Evolutionary conservation across 2,113 vertebrate genomes (phyloP), one percentile per base, ranked within the genome.

Genomic region (Campylomormyrus tamandua): DNA sequence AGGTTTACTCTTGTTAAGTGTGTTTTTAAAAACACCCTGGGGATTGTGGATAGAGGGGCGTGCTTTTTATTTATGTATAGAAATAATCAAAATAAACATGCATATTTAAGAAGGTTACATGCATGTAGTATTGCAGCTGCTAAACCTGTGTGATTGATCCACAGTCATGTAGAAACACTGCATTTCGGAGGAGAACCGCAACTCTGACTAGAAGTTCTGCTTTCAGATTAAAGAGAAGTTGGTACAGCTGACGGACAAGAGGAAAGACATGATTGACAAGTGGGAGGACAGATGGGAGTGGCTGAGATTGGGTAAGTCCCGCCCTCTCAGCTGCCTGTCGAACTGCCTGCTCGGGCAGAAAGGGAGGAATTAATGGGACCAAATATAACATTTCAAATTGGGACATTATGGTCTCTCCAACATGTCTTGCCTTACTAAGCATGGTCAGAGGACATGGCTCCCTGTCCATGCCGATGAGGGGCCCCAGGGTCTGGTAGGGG

Each of bases 211-310:
- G 27, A 27, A 74, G 11, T 8, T 58, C 45, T 58, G 45, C 87
- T 89, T 89, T 13, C 95, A 99, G 98, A 98, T 99, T 90, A 99
- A 99, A 92, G 98, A 99, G 90, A 99, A 97, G 93, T 94, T 99
- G 91, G 95, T 99, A 90, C 98, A 99, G 93, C 94, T 99, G 94
- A 99, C 98, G 0, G 98, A 99, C 92, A 98, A 99, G 94, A 98
- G 98, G 95, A 99, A 99, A 97, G 97, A 99, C 91, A 99, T 99
- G 98, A 98, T 99, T 93, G 98, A 98, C 96, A 99, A 99, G 90
- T 99, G 98, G 98, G 98, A 99, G 96, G 98, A 99, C 94, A 95
- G 98, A 93, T 98, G 98, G 98, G 98, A 99, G 91, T 99, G 98
- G 98, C 96, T 99, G n/a, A 97, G 98, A 95, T 95, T 99, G 95